Evolutionary conservation across 2,797 vertebrate genomes (phyloP).

Genomic region (Eptatretus atami): DNA sequence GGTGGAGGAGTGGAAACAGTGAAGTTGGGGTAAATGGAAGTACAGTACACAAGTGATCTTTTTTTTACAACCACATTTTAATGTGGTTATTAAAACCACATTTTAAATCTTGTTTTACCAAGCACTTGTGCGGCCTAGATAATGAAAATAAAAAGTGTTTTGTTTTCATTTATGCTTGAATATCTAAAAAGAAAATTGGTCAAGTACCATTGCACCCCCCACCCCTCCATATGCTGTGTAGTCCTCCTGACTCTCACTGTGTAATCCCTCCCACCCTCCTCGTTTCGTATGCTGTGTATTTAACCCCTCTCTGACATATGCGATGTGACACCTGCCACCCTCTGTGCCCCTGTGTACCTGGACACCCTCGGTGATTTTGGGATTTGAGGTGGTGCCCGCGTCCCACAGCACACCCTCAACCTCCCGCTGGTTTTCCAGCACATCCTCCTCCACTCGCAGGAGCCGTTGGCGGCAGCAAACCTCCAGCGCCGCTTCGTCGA

Average conservation of each 20-base stretch:
- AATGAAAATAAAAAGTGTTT: too few relatives aligned
- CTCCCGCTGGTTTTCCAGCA: conserved; percentile 23
- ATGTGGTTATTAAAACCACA: too few relatives aligned
- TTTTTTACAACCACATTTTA: too few relatives aligned
- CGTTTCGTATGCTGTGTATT: background rate
- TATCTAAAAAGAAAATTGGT: too few relatives aligned
- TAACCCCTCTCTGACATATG: background rate
- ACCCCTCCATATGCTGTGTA: too few relatives aligned
- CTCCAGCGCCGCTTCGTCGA: conserved; percentile 66
- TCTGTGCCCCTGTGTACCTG: background rate
- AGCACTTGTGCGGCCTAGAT: too few relatives aligned
- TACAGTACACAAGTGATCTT: background rate
- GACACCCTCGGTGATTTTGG: too few relatives aligned
- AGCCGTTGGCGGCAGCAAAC: conserved; percentile 69
- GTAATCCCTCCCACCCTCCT: background rate
- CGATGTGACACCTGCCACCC: background rate
- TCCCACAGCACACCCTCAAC: background rate
- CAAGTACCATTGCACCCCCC: too few relatives aligned
- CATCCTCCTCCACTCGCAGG: conserved; percentile 65
- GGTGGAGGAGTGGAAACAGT: too few relatives aligned
- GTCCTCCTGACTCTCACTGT: background rate
- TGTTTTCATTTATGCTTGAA: too few relatives aligned
- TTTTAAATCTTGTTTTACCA: too few relatives aligned
- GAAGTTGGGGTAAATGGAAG: background rate
- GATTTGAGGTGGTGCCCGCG: too few relatives aligned